A percentile compares a stretch with the other conserved stretches of the same genome.
Conservation (phyloP, 2,797 vertebrate species). For the Helarctos malayanus region DNA sequence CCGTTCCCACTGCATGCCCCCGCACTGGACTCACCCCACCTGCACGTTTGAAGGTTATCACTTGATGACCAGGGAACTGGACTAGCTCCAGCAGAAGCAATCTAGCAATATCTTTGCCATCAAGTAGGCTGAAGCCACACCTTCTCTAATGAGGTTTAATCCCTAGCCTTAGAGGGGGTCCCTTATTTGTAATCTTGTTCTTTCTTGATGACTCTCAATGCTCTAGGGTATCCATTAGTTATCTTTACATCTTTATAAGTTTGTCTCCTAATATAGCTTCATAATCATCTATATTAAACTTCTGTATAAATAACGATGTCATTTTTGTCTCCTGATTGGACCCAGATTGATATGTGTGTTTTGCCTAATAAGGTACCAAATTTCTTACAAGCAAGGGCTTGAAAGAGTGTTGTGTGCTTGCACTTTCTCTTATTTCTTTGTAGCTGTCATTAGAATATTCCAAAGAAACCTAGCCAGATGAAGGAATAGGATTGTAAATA, state of each 20-base stretch:
- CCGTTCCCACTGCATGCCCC: not conserved
- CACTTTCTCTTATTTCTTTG: not conserved
- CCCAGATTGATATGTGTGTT: not conserved
- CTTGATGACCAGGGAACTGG: not conserved
- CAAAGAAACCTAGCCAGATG: not conserved
- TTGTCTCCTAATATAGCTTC: not conserved
- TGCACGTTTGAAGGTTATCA: not conserved
- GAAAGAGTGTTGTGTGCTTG: not conserved
- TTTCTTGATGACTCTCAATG: not conserved
- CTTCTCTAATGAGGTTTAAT: not conserved
- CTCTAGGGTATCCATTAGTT: not conserved
- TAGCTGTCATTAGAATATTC: not conserved
- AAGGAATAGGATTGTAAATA: not conserved
- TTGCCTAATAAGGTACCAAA: not conserved
- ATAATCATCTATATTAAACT: not conserved
- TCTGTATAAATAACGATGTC: not conserved
- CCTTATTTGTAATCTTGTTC: not conserved
- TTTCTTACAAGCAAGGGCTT: not conserved
- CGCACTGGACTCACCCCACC: not conserved
- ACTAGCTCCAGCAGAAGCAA: not conserved
- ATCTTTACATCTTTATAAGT: not conserved
- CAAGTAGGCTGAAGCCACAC: not conserved
- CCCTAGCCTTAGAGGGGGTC: not conserved
- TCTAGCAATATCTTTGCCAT: not conserved
- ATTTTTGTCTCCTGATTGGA: not conserved